Evolutionary conservation across 2,113 vertebrate genomes (phyloP), one percentile per base, ranked within the genome.

Genomic region (Oceanodroma tethys): DNA sequence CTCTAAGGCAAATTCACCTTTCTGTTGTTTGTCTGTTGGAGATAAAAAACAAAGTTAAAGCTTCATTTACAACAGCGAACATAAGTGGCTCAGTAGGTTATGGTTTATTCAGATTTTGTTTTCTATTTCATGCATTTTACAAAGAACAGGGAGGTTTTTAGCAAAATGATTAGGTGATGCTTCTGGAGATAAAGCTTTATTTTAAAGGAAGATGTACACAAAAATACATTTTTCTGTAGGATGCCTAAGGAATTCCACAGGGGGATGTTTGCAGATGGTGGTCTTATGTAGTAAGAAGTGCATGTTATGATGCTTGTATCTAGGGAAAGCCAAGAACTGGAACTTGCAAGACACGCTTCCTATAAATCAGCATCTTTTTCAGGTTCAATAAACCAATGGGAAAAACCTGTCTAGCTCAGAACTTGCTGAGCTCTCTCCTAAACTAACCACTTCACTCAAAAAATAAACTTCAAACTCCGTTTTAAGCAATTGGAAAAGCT

Each of bases 21-120:
- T 99, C 98, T 99, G 99, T 97, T 99, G 99, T 98, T 99, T 99
- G 98, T 99, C 99, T 99, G 98, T 96, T 79, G 92, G 91, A 97
- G 95, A 98, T 87, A 98, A 96, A 98, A 98, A 86, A 53, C 82
- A 96, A 97, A 98, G 97, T 97, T 96, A 96, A 96, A 96, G 92
- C 86, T 98, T 98, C 91, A 96, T 95, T 97, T 97, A 91, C 88
- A 95, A 93, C 47, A 88, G 34, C 62, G 82, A 97, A 93, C 4
- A 60, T 66, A 95, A 97, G 91, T 74, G 60, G 55, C 86, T 90
- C 66, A 91, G 85, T 87, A 84, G 86, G 96, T 96, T 97, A 95
- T 95, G 76, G 34, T 91, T 96, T 98, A 98, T 90, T 97, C 96
- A 93, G 94, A 86, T 96, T 97, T 96, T 96, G 82, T 65, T 93